A percentile compares a stretch with the other conserved stretches of the same genome.
Evolutionary conservation across 1,140 invertebrate genomes (phyloP).

Genomic region (Drosophila melanogaster): Release_6_plus_ISO1_MT NT_037436.4:14386001-14386500

Average conservation of each 20-base stretch:
- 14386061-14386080: too few relatives aligned
- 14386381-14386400: neutral
- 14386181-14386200: constrained; percentile 77
- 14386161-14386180: constrained; percentile 28
- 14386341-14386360: constrained; percentile 69
- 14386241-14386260: constrained; percentile 50
- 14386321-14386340: constrained; percentile 41
- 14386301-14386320: constrained; percentile 66
- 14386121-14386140: neutral
- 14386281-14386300: constrained; percentile 38
- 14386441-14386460: constrained; percentile 5
- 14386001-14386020: too few relatives aligned
- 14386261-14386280: constrained; percentile 42
- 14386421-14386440: neutral
- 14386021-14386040: too few relatives aligned
- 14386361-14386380: constrained; percentile 55
- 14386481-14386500: constrained; percentile 12
- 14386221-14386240: constrained; percentile 77
- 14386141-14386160: constrained; percentile 5
- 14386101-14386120: neutral
- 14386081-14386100: too few relatives aligned
- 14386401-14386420: neutral
- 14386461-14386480: constrained; percentile 10
- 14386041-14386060: neutral
- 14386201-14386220: constrained; percentile 46